Percentiles rank a stretch among this genome's conserved stretches.
These are phyloP conservation scores for Pyrrhia umbra DNA, from an alignment of 2,888 invertebrate genomes.

Conservation along the genomic window DNA sequence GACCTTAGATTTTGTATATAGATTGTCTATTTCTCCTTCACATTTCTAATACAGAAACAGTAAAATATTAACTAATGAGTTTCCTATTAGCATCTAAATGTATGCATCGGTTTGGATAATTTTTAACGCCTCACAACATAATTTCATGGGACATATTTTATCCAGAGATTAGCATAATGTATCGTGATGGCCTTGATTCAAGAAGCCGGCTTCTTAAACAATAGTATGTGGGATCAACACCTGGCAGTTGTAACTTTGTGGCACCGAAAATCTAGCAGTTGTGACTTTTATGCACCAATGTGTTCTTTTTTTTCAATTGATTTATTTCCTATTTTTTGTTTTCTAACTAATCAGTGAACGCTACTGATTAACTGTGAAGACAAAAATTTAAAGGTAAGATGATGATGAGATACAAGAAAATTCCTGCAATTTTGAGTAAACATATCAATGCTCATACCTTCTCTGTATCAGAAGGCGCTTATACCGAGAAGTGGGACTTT, in stretches of 20 bases:
- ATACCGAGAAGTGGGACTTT: neutral
- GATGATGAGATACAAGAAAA: neutral
- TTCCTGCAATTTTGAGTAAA: no score
- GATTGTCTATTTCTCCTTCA: constrained; percentile 8
- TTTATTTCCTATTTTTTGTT: no score
- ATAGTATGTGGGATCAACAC: no score
- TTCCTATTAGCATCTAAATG: constrained; percentile 42
- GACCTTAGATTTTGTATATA: constrained; percentile 19
- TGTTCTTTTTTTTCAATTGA: no score
- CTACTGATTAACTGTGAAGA: neutral
- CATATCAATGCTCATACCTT: neutral
- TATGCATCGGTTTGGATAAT: constrained; percentile 11
- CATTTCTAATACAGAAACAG: constrained; percentile 14
- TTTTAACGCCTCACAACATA: constrained; percentile 34
- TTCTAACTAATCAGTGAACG: no score
- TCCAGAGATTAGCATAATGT: constrained; percentile 38
- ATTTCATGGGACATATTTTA: constrained; percentile 30
- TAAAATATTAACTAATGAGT: constrained; percentile 14
- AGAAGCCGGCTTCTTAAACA: no score
- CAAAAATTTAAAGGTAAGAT: neutral
- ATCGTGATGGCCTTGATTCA: no score
- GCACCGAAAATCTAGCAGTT: no score
- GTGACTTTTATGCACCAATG: no score
- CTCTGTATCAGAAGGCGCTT: neutral
- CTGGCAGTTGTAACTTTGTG: no score